phyloP scores from a whole-genome alignment of 2,113 vertebrate genomes.

The Scomber colias region DNA sequence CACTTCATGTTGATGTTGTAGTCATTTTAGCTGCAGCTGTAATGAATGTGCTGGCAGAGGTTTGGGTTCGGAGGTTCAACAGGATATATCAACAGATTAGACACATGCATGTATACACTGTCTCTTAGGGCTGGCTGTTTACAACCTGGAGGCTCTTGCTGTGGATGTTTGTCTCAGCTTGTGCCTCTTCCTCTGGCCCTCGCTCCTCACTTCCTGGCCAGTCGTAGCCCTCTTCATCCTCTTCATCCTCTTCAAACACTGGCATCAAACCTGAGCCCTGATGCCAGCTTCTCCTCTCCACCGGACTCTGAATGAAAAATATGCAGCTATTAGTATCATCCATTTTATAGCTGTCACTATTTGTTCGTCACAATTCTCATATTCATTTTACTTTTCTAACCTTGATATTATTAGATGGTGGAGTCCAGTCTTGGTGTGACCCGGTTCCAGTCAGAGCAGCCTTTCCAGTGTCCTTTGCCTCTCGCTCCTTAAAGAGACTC shows the following conservation, averaged over 20 bases:
- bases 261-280: slow-evolving; percentile 54
- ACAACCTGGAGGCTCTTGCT: slow-evolving; percentile 59
- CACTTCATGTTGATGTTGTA: background rate
- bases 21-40: slow-evolving; percentile 3
- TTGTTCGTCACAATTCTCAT: background rate
- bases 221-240: slow-evolving; percentile 49
- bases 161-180: slow-evolving; percentile 46
- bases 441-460: slow-evolving; percentile 37
- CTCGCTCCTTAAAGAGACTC: slow-evolving; percentile 81
- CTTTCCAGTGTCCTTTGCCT: slow-evolving; percentile 50
- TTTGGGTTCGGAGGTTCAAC: background rate
- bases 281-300: slow-evolving; percentile 65
- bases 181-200: slow-evolving; percentile 22
- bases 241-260: slow-evolving; percentile 59
- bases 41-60: background rate
- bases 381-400: slow-evolving; percentile 54
- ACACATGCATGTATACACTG: background rate
- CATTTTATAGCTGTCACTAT: no score
- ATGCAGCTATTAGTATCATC: background rate
- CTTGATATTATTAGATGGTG: slow-evolving; percentile 62
- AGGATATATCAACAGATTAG: background rate
- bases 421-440: slow-evolving; percentile 59
- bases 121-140: background rate
- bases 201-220: slow-evolving; percentile 14
- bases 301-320: slow-evolving; percentile 54